Evolutionary conservation across 2,888 invertebrate genomes (phyloP).

Genomic region (Steinernema hermaphroditum): DNA sequence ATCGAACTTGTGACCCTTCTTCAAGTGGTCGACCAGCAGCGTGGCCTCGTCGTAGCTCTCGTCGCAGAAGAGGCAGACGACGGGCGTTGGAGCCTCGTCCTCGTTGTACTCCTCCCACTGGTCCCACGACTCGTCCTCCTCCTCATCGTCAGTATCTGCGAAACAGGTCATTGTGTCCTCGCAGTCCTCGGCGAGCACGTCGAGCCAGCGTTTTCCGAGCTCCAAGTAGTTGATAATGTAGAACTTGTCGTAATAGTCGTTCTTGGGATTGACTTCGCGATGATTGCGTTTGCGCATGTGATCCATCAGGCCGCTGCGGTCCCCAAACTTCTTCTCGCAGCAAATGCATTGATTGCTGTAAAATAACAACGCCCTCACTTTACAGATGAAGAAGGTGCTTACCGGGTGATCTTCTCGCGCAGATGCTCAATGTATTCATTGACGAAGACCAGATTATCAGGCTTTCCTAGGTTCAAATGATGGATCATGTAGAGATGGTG

Average conservation of each 20-base stretch:
- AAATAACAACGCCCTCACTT: slow-evolving; percentile 34
- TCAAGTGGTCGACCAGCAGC: slow-evolving; percentile 71
- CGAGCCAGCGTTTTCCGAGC: slow-evolving; percentile 69
- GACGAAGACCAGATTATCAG: slow-evolving; percentile 87
- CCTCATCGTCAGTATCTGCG: slow-evolving; percentile 65
- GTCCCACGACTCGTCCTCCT: slow-evolving; percentile 65
- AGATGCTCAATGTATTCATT: slow-evolving; percentile 81
- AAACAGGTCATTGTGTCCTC: slow-evolving; percentile 66
- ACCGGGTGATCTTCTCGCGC: slow-evolving; percentile 78
- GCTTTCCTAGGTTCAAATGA: slow-evolving; percentile 86
- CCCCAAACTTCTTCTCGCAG: slow-evolving; percentile 88
- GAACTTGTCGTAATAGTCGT: slow-evolving; percentile 83
- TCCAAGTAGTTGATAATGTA: slow-evolving; percentile 62
- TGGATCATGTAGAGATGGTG: slow-evolving; percentile 83
- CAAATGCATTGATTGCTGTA: slow-evolving; percentile 84
- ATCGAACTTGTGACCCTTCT: slow-evolving; percentile 76
- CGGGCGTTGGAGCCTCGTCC: slow-evolving; percentile 69
- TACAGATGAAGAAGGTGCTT: slow-evolving; percentile 50
- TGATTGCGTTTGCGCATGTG: slow-evolving; percentile 97
- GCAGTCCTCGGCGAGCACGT: slow-evolving; percentile 68
- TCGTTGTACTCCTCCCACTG: slow-evolving; percentile 79
- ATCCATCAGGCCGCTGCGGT: slow-evolving; percentile 78
- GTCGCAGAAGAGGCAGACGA: slow-evolving; percentile 83
- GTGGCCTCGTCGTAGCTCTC: slow-evolving; percentile 74
- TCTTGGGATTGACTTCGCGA: slow-evolving; percentile 86